Base-by-base conservation (phyloP, 2,888 invertebrate species). In the Melitaea athalia region DNA sequence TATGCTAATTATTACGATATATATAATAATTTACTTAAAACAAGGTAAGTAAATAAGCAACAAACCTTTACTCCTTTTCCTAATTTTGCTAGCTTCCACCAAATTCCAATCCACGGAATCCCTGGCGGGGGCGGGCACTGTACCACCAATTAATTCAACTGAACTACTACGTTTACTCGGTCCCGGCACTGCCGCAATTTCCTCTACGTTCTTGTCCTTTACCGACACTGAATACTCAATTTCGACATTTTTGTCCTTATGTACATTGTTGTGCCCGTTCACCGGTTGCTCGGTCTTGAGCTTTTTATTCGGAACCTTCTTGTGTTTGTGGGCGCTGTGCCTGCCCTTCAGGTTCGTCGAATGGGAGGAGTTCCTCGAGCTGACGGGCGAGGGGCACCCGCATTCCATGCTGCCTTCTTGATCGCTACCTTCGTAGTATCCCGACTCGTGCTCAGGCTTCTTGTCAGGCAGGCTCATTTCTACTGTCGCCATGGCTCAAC, bases 371-470 rank as follows among this genome's bases (percentile, higher is more conserved):
- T 91, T 89, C 70, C 93, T 79, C 1, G 92, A 91, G 78, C 91
- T 91, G 50, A 88, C 84, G 12, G 91, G 90, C 14, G 91, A 91
- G 31, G 91, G 88, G 78, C 92, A 92, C 64, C 86, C 89, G 74
- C 89, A 90, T 91, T 94, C 94, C 89, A 92, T 93, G 75, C 91
- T 93, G 75, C 94, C 94, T 82, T 95, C 94, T 80, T 94, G 94
- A 81, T 94, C 94, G 84, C 95, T 95, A 77, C 96, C 96, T 89
- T 96, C 96, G 93, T 96, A 97, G 85, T 96, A 97, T 74, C 96
- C 96, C 86, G 96, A 96, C 92, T 97, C 97, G 93, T 96, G 95
- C 78, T 95, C 95, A 77, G 94, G 94, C 79, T 94, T 94, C 78
- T 95, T 95, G 80, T 92, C 91, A 76, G 94, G 94, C 76, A 93